Conservation (phyloP, 2,113 vertebrate genomes). For the Astatoreochromis straeleni region DNA sequence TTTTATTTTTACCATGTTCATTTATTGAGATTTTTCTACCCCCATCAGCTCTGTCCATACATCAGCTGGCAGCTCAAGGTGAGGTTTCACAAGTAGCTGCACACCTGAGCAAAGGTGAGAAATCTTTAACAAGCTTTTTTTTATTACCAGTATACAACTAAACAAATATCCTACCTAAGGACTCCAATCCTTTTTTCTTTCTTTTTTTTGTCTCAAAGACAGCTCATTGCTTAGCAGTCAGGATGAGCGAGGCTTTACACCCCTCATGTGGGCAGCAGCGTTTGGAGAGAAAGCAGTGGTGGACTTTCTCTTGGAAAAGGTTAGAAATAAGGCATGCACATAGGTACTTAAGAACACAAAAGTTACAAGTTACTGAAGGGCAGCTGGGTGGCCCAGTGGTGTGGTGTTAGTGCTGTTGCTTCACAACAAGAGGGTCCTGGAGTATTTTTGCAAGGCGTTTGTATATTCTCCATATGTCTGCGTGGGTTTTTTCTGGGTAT, state of each 20-base stretch:
- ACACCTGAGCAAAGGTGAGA: constrained; percentile 82
- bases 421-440: background rate
- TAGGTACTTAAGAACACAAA: background rate
- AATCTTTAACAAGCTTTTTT: background rate
- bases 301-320: constrained; percentile 88
- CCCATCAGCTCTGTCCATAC: constrained; percentile 79
- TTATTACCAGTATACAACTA: background rate
- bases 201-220: constrained; percentile 61
- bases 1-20: background rate
- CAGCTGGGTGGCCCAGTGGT: accelerated
- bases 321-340: constrained; percentile 31
- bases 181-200: background rate
- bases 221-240: constrained; percentile 81
- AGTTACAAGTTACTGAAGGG: background rate
- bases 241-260: constrained; percentile 90
- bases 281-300: constrained; percentile 90
- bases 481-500: background rate
- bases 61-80: constrained; percentile 92
- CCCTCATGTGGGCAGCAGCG: constrained; percentile 93
- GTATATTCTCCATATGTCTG: background rate
- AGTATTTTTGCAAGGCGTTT: background rate
- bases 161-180: background rate
- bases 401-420: background rate
- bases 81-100: constrained; percentile 83
- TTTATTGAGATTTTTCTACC: background rate